Evolutionary conservation across 2,888 invertebrate genomes (phyloP).

Genomic region (Koerneria pararmatus): DNA sequence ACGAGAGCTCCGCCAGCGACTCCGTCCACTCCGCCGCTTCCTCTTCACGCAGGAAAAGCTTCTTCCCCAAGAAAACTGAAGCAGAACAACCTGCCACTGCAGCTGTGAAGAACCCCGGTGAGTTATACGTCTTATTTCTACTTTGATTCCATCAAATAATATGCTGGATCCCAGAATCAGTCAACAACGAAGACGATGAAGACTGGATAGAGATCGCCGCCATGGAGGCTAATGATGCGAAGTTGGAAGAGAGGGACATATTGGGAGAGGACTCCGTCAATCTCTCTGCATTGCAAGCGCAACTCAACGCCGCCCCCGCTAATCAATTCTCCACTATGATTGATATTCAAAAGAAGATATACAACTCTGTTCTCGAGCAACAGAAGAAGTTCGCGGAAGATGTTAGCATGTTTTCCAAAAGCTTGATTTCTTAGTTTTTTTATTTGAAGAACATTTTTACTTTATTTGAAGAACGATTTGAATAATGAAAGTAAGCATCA

Average conservation of each 20-base stretch:
- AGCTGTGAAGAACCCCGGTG: too few relatives aligned
- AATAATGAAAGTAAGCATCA: too few relatives aligned
- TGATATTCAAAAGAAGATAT: conserved; percentile 85
- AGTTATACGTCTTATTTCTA: too few relatives aligned
- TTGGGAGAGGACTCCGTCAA: conserved; percentile 23
- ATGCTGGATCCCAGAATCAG: neutral
- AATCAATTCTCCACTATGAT: neutral
- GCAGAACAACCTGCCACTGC: too few relatives aligned
- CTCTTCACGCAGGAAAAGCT: neutral
- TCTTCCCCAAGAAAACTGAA: neutral
- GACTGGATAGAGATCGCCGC: conserved; percentile 11
- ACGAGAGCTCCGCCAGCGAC: too few relatives aligned
- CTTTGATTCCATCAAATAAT: neutral
- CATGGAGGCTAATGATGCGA: conserved; percentile 5
- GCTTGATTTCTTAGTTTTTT: neutral
- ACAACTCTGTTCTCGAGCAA: conserved; percentile 73
- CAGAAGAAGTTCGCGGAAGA: conserved; percentile 63
- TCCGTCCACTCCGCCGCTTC: neutral
- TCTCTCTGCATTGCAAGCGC: conserved; percentile 33
- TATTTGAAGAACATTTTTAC: too few relatives aligned
- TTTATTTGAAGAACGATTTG: too few relatives aligned
- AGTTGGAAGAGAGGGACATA: neutral
- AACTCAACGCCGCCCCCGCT: conserved; percentile 28
- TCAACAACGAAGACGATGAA: conserved; percentile 16
- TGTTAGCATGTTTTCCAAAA: conserved; percentile 32